Base-by-base conservation (phyloP, 2,888 invertebrate genomes). In the Anthoptus insignis region DNA sequence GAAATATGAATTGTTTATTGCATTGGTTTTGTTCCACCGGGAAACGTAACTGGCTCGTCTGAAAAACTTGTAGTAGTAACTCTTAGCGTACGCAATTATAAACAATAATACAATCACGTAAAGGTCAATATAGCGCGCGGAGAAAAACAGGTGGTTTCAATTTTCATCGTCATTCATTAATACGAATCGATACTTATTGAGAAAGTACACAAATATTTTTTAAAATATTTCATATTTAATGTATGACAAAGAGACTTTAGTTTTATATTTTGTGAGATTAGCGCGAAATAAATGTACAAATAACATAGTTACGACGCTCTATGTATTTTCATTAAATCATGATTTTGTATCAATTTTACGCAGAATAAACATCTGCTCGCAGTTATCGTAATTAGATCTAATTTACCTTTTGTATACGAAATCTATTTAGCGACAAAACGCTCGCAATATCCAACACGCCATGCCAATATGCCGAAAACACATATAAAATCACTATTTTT, bases 401-500 rank as follows among this genome's bases (percentile, higher is more conserved):
- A 50, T 57, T 64, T 64, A 64, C 64, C 64, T 64, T 64, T 64
- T 50, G 42, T 64, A 64, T 16, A 59, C 58, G 45, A 64, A 60
- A 53, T 58, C 59, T 64, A 60, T 66, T 57, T 61, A 57, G 61
- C 57, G 57, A 52, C 53, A 53, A 64, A 70, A 70, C 70, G 69
- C 64, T 67, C 71, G 67, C 70, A 72, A 72, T 68, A 57, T 64
- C 50, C 64, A 64, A 71, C 73, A 71, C 85, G 88, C 88, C 86
- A 86, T 84, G 80, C 81, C 81, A 81, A 84, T 86, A 86, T 84
- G 79, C 81, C 81, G 81, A 84, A 86, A 87, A 88, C 82, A 82
- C 84, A 81, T 85, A 81, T 82, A 82, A 81, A 86, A 75, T 84
- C 86, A 88, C 89, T 89, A 89, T 88, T 86, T 88, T 82, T 81